Conservation (phyloP, 2,888 invertebrate species). For the Antheraea yamamai region DNA sequence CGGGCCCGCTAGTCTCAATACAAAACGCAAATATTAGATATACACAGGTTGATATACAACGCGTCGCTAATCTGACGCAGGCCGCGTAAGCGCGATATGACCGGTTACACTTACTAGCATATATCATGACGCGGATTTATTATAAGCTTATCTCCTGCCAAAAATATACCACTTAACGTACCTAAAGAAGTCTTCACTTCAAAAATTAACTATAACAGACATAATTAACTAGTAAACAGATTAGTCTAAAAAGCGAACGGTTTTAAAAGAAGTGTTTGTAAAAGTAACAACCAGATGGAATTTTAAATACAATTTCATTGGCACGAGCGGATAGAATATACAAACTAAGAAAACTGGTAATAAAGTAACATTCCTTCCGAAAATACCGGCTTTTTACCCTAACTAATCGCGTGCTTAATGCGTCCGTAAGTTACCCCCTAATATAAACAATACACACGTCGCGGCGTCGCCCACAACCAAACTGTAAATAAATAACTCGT, state of each 20-base stretch:
- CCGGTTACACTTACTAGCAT: too few relatives aligned
- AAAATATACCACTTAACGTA: too few relatives aligned
- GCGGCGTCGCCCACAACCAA: constrained; percentile 35
- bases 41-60: too few relatives aligned
- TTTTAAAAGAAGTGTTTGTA: neutral
- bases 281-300: neutral
- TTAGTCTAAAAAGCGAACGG: neutral
- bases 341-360: neutral
- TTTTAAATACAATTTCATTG: neutral
- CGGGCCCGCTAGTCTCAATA: too few relatives aligned
- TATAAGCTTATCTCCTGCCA: too few relatives aligned
- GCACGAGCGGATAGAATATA: neutral
- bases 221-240: neutral
- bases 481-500: constrained; percentile 70
- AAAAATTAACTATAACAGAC: too few relatives aligned
- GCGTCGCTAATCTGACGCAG: too few relatives aligned
- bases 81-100: too few relatives aligned
- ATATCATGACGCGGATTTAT: too few relatives aligned
- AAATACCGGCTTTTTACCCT: constrained; percentile 10
- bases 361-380: constrained; percentile 12
- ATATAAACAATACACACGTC: neutral
- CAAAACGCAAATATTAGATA: too few relatives aligned
- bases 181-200: too few relatives aligned
- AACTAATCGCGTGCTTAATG: constrained; percentile 7
- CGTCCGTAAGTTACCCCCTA: constrained; percentile 12